Percentiles rank a stretch among this genome's conserved stretches.
Evolutionary conservation across 2,113 vertebrate species (phyloP).

Genomic region (Elaphurus davidianus): DNA sequence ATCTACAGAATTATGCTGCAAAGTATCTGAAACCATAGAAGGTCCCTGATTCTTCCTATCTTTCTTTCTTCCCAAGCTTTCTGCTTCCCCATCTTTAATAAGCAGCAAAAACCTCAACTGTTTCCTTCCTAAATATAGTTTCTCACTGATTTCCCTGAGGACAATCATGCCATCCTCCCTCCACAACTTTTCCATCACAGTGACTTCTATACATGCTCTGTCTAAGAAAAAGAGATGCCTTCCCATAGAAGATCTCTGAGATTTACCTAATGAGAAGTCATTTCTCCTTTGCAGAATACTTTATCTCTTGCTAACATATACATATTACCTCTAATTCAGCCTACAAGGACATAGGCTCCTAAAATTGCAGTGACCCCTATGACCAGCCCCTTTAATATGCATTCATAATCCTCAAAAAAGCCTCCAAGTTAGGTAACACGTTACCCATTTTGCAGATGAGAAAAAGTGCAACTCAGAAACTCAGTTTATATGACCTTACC

Average conservation of each 20-base stretch:
- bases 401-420: neutral
- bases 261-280: neutral
- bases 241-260: neutral
- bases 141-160: neutral
- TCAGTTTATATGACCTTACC: neutral
- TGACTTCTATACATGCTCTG: neutral
- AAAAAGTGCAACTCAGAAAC: neutral
- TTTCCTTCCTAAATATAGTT: neutral
- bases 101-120: neutral
- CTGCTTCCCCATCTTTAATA: neutral
- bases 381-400: neutral
- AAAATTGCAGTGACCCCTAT: neutral
- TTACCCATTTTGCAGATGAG: neutral
- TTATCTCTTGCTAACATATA: neutral
- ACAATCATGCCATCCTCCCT: neutral
- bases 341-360: neutral
- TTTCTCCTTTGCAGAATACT: neutral
- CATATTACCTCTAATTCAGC: neutral
- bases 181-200: neutral
- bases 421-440: neutral
- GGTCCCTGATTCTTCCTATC: rapidly evolving
- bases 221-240: neutral
- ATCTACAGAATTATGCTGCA: neutral
- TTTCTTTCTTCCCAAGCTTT: neutral
- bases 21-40: neutral